Conservation (phyloP, 1,140 invertebrate species). For the Drosophila pruinosa region DNA sequence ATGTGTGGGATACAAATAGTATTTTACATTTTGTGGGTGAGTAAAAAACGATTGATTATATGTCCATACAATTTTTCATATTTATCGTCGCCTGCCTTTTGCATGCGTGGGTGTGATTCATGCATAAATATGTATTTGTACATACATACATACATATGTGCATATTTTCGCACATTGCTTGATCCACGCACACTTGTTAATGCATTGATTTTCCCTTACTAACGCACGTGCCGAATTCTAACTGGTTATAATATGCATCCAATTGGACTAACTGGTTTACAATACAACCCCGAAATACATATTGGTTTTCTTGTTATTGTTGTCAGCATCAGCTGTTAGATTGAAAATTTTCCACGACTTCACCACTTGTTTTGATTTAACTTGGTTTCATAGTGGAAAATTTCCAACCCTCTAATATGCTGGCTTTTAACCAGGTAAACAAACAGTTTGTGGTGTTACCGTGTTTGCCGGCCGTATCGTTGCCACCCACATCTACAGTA, state of each 20-base stretch:
- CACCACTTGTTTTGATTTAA: constrained; percentile 36
- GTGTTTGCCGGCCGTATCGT: constrained; percentile 45
- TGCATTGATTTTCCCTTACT: constrained; percentile 64
- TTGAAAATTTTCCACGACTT: constrained; percentile 61
- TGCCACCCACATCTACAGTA: constrained; percentile 35
- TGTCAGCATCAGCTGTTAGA: constrained; percentile 39
- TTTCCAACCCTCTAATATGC: constrained; percentile 18
- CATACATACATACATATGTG: constrained; percentile 10
- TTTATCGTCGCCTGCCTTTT: neutral
- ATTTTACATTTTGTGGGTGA: constrained; percentile 14
- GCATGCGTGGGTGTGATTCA: constrained; percentile 37
- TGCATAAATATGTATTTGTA: constrained; percentile 15
- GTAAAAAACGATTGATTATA: neutral
- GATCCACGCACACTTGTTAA: constrained; percentile 51
- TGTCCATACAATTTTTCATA: constrained; percentile 1
- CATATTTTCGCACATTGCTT: constrained; percentile 52
- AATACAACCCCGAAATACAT: neutral
- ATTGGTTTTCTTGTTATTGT: neutral
- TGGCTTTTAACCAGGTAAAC: constrained; percentile 23
- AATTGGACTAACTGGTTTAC: constrained; percentile 45
- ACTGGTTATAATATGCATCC: constrained; percentile 44
- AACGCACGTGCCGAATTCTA: constrained; percentile 45
- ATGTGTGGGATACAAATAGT: neutral
- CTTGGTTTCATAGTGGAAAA: constrained; percentile 19
- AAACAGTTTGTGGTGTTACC: neutral